A percentile compares a stretch with the other conserved stretches of the same genome.
These are phyloP conservation scores for Acanthurus tractus DNA, from an alignment of 2,797 vertebrate genomes.

Conservation along the genomic window DNA sequence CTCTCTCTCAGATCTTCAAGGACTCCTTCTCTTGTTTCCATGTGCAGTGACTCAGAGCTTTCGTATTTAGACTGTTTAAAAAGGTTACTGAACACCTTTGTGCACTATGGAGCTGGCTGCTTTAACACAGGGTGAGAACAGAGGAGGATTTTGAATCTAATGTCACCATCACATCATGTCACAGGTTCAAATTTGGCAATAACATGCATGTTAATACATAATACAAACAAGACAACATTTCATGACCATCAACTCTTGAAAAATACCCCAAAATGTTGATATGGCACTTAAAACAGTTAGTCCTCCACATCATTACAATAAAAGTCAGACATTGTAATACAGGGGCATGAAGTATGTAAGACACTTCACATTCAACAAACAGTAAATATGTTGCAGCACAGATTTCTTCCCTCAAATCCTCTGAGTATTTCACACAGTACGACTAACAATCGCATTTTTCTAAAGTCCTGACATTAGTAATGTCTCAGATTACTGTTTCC, in stretches of 20 bases:
- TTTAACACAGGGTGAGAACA: constrained; percentile 26
- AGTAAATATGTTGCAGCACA: not conserved
- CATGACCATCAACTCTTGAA: constrained; percentile 20
- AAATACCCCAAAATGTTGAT: constrained; percentile 48
- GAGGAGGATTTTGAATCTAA: not conserved
- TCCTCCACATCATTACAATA: constrained; percentile 26
- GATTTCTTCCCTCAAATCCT: not conserved
- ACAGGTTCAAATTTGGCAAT: constrained; percentile 9
- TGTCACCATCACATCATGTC: not conserved
- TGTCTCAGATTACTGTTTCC: constrained; percentile 28
- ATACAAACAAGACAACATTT: constrained; percentile 25
- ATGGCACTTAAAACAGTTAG: constrained; percentile 70
- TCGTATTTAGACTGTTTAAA: constrained; percentile 35
- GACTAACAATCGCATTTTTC: constrained; percentile 16
- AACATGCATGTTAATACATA: constrained; percentile 41
- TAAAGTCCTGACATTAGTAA: constrained; percentile 23
- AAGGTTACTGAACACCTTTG: constrained; percentile 41
- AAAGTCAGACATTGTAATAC: constrained; percentile 28
- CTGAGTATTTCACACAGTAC: constrained; percentile 15
- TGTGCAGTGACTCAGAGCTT: constrained; percentile 61
- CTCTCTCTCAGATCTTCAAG: constrained; percentile 60
- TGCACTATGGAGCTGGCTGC: constrained; percentile 6
- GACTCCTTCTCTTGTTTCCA: constrained; percentile 52
- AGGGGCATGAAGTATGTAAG: constrained; percentile 12
- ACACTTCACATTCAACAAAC: constrained; percentile 20